These are phyloP conservation scores for Noctilio leporinus DNA, from an alignment of 2,113 vertebrate genomes.

Conservation along the genomic window DNA sequence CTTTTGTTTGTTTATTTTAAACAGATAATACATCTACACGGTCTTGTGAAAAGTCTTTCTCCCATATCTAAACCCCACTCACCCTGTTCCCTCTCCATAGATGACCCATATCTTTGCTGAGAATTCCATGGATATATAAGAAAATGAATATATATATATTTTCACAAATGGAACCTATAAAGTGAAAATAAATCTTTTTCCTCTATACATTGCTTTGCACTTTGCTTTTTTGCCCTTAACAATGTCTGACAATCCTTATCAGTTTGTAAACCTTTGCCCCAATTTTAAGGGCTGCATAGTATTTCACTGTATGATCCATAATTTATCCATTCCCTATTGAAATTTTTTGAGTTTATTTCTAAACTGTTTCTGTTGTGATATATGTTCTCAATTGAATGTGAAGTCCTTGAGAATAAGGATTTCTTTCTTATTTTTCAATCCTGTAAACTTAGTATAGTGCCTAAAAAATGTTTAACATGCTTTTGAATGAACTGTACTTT, in stretches of 20 bases:
- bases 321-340: not conserved
- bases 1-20: not conserved
- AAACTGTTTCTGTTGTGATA: not conserved
- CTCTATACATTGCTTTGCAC: not conserved
- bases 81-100: not conserved
- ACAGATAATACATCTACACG: not conserved
- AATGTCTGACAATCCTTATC: not conserved
- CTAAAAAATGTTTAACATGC: not conserved
- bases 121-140: not conserved
- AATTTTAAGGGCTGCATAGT: not conserved
- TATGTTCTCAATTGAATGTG: not conserved
- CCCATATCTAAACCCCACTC: not conserved
- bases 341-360: constrained; percentile 27
- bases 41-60: not conserved
- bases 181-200: not conserved
- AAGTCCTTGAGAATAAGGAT: constrained; percentile 3
- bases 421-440: constrained; percentile 29
- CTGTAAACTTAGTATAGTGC: not conserved
- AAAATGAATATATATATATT: not conserved
- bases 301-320: not conserved
- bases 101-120: not conserved
- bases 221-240: not conserved
- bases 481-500: constrained; percentile 22
- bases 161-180: not conserved
- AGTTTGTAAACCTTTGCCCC: not conserved